Conservation (phyloP, 2,797 vertebrate species). For the Fringilla coelebs region DNA sequence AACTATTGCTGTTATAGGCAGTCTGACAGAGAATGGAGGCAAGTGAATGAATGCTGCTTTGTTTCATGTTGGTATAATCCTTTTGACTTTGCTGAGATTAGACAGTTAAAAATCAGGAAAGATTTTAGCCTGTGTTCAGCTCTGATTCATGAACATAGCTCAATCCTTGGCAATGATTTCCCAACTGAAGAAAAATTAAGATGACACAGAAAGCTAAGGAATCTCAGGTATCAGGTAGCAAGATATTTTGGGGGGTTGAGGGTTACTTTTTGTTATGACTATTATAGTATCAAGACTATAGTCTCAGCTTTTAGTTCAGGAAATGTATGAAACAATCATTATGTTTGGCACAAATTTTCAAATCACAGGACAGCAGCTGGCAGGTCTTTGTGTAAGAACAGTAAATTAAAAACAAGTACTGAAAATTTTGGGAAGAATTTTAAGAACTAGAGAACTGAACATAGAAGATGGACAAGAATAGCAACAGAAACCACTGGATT, state of each 20-base stretch:
- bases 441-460: background rate
- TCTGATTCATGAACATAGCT: background rate
- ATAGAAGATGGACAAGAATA: background rate
- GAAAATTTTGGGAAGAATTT: background rate
- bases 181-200: background rate
- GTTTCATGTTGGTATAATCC: background rate
- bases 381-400: background rate
- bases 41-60: slow-evolving; percentile 10
- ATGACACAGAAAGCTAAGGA: background rate
- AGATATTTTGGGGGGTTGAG: background rate
- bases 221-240: background rate
- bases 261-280: background rate
- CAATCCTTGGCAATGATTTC: background rate
- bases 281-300: background rate
- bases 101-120: background rate
- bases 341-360: background rate
- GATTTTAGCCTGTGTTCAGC: background rate
- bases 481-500: background rate
- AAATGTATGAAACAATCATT: background rate
- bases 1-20: background rate
- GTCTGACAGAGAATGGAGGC: background rate
- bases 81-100: background rate
- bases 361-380: slow-evolving; percentile 1
- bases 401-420: background rate
- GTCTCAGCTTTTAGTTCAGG: background rate